Conservation (phyloP, 2,113 vertebrate genomes). For the Periophthalmodon schlosseri region DNA sequence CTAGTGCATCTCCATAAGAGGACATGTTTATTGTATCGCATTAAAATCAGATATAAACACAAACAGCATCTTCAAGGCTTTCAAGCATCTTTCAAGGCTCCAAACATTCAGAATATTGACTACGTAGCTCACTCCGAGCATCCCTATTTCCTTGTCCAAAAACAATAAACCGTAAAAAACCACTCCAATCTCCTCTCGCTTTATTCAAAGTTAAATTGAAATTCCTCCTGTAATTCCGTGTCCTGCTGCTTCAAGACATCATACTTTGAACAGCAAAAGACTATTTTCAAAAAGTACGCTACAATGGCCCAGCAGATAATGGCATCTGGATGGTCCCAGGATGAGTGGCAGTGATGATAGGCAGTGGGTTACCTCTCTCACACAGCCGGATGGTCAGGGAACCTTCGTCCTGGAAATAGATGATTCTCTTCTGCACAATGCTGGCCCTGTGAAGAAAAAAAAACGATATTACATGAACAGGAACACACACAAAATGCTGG, state of each 20-base stretch:
- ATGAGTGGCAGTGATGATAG: constrained; percentile 13
- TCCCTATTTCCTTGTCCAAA: neutral
- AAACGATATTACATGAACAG: constrained; percentile 10
- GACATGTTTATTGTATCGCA: neutral
- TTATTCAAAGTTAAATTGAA: neutral
- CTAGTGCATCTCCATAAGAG: neutral
- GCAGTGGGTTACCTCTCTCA: constrained; percentile 86
- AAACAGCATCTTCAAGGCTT: neutral
- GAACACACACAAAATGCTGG: neutral
- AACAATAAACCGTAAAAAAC: neutral
- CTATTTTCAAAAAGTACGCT: neutral
- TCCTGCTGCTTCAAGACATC: neutral
- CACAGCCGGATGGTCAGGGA: constrained; percentile 92
- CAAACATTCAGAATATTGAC: neutral
- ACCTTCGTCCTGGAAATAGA: constrained; percentile 94
- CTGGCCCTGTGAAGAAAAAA: constrained; percentile 81
- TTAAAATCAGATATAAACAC: neutral
- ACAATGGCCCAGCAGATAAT: constrained; percentile 14
- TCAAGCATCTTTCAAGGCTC: neutral
- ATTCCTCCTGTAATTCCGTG: neutral
- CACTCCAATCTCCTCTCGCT: neutral
- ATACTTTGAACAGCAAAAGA: neutral
- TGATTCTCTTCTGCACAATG: constrained; percentile 92
- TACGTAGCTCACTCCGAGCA: neutral
- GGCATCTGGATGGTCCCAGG: constrained; percentile 7